Evolutionary conservation across 2,888 invertebrate species (phyloP), one percentile per base, ranked within the genome.

Genomic region (Chaitophorus viminalis): DNA sequence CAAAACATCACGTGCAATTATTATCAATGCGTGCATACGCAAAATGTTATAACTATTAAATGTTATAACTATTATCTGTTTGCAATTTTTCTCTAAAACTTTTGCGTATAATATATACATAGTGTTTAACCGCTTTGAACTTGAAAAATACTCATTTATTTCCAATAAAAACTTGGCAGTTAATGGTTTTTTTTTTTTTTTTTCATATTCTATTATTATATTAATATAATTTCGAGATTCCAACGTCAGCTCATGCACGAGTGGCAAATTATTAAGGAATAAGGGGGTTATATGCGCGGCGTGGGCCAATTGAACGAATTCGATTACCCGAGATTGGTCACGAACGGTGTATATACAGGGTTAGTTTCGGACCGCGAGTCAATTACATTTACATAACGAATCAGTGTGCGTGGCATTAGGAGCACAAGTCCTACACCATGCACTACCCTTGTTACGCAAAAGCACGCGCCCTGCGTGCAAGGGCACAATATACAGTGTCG

Each of bases 381-480:
- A 83, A 83, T 83, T 83, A 65, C 83, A 83, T 83, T 83, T 83
- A 75, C 83, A 75, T 83, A 83, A 83, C 83, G 83, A 83, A 83
- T 83, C 82, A 75, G 74, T 74, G 74, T 83, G 60, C 74, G n/a
- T n/a, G 29, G 68, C 29, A 70, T 46, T 70, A 46, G n/a, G 79
- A 14, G 70, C 4, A 31, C 39, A 31, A 46, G 70, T 46, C 21
- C 52, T 60, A 14, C n/a, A 5, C 31, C 54, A n/a, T n/a, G n/a
- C 46, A 29, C 70, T 70, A 46, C 46, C 81, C 70, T 70, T 46
- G 46, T 70, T 70, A 70, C 81, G 70, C 25, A 36, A 33, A 65
- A 1, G 9, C n/a, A n/a, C 9, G 6, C 6, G 9, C 65, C 1
- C n/a, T n/a, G n/a, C n/a, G 29, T 2, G 9, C 65, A 29, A 46